A percentile compares a stretch with the other conserved stretches of the same genome.
phyloP scores from a whole-genome alignment of 2,888 invertebrate species.

The Cerastis rubricosa region DNA sequence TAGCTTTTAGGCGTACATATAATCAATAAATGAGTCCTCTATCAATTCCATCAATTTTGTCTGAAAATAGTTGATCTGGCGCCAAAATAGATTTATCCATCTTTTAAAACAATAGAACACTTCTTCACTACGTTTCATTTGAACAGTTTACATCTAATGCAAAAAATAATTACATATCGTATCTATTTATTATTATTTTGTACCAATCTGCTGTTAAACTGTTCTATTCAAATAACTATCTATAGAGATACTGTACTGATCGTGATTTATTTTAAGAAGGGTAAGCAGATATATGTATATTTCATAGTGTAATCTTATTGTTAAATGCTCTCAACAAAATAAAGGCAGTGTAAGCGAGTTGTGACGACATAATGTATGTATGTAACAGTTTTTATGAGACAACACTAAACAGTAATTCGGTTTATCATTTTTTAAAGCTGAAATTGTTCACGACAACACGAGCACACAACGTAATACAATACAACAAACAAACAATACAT shows the following conservation, averaged over 20 bases:
- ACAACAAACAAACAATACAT: slow-evolving; percentile 62
- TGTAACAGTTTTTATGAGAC: slow-evolving; percentile 45
- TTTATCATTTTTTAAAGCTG: slow-evolving; percentile 57
- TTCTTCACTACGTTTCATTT: slow-evolving; percentile 56
- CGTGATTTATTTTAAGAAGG: slow-evolving; percentile 41
- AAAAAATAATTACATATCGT: slow-evolving; percentile 54
- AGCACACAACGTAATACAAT: slow-evolving; percentile 59
- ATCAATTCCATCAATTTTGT: slow-evolving; percentile 83
- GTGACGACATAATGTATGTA: slow-evolving; percentile 62
- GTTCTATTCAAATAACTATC: slow-evolving; percentile 53
- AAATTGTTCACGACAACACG: slow-evolving; percentile 60
- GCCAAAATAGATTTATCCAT: slow-evolving; percentile 80
- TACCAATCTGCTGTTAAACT: slow-evolving; percentile 68
- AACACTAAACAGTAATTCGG: slow-evolving; percentile 53
- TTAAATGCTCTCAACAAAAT: slow-evolving; percentile 60
- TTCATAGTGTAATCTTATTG: slow-evolving; percentile 42
- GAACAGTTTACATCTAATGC: slow-evolving; percentile 64
- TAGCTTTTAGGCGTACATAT: slow-evolving; percentile 73
- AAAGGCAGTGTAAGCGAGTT: slow-evolving; percentile 59
- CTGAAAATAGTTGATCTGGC: slow-evolving; percentile 78
- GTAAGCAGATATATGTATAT: slow-evolving; percentile 47
- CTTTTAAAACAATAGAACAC: slow-evolving; percentile 66
- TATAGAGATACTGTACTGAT: slow-evolving; percentile 60
- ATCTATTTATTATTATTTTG: slow-evolving; percentile 68
- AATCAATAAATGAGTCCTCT: slow-evolving; percentile 71